Evolutionary conservation across 2,113 vertebrate genomes (phyloP), one percentile per base, ranked within the genome.

Genomic region (Ameiurus melas): DNA sequence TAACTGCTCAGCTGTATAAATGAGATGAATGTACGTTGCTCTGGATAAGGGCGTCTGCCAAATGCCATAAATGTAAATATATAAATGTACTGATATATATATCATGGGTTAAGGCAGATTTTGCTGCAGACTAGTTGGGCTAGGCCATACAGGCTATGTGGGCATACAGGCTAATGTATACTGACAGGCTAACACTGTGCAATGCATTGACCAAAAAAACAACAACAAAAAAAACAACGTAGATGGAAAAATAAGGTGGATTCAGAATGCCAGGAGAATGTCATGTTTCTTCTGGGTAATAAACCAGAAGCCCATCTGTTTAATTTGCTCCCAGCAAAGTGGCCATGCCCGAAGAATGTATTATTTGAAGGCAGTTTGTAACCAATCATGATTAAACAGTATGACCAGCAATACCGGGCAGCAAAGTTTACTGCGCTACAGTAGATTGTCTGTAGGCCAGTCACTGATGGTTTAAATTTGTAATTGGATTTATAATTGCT

Each of bases 41-140:
- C 47, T 51, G 47, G 47, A 51, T 10, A 51, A 51, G 47, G 47
- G 47, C 47, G 9, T 51, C 47, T 51, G 47, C 47, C 47, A 51
- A 51, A 51, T 51, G 47, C 47, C 9, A 51, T 51, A 10, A 51
- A 51, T 51, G 47, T 51, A 51, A 10, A 51, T 51, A 51, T 51
- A 51, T 51, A 51, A 51, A 51, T 51, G 47, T 10, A 51, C 47
- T 83, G 60, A 27, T 71, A 27, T 83, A 39, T 87, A 30, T 64
- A 55, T 85, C 66, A 88, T 78, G 30, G 60, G 68, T 85, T 85
- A 55, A 47, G 81, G 75, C 68, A 27, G 83, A 53, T 82, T 84
- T 73, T 70, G 66, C 27, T 58, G 5, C 71, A 51, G 25, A 57
- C n/a, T 55, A 51, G 83, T 62, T 57, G 51, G 39, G 68, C 53